Evolutionary conservation across 2,113 vertebrate genomes (phyloP), one percentile per base, ranked within the genome.

Genomic region (Alexandromys fortis): DNA sequence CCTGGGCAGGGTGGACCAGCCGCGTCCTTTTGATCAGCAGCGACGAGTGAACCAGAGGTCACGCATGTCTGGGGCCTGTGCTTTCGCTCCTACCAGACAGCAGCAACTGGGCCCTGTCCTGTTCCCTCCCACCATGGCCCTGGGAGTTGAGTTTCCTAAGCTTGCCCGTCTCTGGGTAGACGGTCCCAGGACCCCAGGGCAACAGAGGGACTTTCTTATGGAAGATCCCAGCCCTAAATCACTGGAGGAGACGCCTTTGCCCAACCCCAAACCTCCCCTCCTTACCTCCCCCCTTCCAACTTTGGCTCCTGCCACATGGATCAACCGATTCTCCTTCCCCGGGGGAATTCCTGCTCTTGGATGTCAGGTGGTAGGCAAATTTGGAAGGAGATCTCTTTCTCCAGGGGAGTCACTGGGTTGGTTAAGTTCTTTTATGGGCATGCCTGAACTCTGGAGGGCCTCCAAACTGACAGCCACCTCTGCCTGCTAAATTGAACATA

Each of bases 11-110:
- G 91, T 0, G 13, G 0, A 0, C 7, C 49, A 85, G 91, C 93
- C 7, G 0, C 52, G 33, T 88, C 91, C 78, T 93, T 97, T 86
- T 97, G 98, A 97, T 97, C 98, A 96, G 72, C 49, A 55, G 78
- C 26, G 24, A 1, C 86, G 86, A 35, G 97, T 97, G 98, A 98
- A 94, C 42, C 73, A 26, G 90, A 58, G 98, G 98, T 97, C 98
- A 95, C 0, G 2, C 81, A 0, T 63, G 97, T 82, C 52, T 88
- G 90, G 92, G 96, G 94, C 58, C 2, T 0, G 19, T 4, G 55
- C 72, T 87, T 76, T 10, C 35, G 85, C 67, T 61, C 58, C 83
- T 95, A 79, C 63, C 12, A 58, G 97, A 88, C 88, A 95, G 96
- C 75, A 75, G 91, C 90, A 96, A 94, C 12, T 30, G 89, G 24